Conservation (phyloP, 2,113 vertebrate species). For the Tychaedon coryphoeus region DNA sequence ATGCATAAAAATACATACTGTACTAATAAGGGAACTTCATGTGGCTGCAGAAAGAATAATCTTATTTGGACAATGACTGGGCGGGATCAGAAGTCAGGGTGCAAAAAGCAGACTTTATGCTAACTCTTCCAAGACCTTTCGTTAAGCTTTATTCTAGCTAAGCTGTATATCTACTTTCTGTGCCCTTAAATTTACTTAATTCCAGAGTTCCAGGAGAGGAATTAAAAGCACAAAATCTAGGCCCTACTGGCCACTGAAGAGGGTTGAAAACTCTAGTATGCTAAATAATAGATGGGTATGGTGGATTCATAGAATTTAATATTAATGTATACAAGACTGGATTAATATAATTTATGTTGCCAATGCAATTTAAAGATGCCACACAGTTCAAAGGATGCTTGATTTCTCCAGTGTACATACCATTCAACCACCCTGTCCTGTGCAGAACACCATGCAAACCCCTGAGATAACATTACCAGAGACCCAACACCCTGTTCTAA, state of each 20-base stretch:
- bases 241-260: background rate
- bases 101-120: background rate
- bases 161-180: background rate
- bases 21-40: background rate
- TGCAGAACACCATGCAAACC: background rate
- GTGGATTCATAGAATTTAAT: background rate
- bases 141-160: background rate
- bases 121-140: background rate
- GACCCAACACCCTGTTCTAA: background rate
- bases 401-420: background rate
- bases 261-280: background rate
- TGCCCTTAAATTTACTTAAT: background rate
- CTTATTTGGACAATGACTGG: background rate
- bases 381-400: background rate
- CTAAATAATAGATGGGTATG: background rate
- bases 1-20: background rate
- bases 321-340: background rate
- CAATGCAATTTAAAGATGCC: background rate
- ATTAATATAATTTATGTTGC: background rate
- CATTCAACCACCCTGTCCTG: background rate
- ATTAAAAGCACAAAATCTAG: background rate
- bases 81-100: background rate
- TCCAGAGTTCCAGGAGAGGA: rapidly evolving
- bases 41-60: background rate
- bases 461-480: background rate